These are phyloP conservation scores for Aphaenogaster ashmeadi DNA, from an alignment of 1,140 invertebrate genomes.

Conservation along the genomic window DNA sequence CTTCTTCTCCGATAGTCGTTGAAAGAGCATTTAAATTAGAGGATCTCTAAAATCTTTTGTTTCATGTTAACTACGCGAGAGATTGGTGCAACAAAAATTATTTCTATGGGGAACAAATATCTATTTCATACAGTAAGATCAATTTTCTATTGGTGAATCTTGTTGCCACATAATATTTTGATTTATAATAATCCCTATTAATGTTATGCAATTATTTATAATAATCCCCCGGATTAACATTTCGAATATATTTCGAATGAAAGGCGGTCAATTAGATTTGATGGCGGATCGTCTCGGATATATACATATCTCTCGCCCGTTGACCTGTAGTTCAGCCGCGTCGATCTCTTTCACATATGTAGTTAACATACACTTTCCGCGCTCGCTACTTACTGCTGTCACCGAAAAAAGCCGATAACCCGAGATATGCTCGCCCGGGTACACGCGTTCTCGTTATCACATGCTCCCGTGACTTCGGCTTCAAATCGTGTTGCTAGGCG, in stretches of 20 bases:
- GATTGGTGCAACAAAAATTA: neutral
- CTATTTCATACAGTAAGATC: neutral
- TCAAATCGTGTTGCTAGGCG: conserved; percentile 55
- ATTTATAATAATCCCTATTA: neutral
- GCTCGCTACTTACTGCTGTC: conserved; percentile 11
- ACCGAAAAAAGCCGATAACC: conserved; percentile 55
- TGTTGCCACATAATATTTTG: neutral
- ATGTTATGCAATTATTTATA: neutral
- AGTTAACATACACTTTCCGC: conserved; percentile 48
- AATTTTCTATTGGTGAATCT: neutral
- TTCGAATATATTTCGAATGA: neutral
- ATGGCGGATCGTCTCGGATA: conserved; percentile 20
- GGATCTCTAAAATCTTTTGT: neutral
- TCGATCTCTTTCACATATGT: conserved; percentile 32
- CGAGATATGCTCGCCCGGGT: conserved; percentile 42
- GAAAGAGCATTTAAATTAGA: neutral
- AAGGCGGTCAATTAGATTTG: neutral
- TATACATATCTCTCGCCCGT: conserved; percentile 35
- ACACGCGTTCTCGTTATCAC: conserved; percentile 40
- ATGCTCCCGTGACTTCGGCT: conserved; percentile 40
- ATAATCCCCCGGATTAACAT: neutral
- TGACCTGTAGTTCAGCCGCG: conserved; percentile 34
- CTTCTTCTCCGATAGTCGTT: neutral
- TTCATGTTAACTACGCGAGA: neutral
- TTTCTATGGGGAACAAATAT: neutral